Percentiles rank a stretch among this genome's conserved stretches.
Evolutionary conservation across 35 echinoderm and acorn worm genomes (phyloP).

Genomic region (Stichopus chloronotus): DNA sequence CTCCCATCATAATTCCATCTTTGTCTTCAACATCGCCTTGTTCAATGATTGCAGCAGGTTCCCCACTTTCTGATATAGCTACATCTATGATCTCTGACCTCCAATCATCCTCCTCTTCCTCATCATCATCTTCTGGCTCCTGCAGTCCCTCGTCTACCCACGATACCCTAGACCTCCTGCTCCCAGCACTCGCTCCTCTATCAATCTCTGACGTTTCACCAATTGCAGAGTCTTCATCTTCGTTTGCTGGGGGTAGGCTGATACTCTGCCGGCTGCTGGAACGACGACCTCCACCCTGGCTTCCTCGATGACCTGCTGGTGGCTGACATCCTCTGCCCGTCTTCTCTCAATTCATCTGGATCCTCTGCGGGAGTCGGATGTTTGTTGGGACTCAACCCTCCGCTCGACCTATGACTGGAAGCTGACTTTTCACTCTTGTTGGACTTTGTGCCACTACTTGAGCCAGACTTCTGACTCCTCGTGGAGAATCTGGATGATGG

Average conservation of each 20-base stretch:
- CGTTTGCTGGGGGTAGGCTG: not conserved
- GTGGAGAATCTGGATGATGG: conserved; percentile 19
- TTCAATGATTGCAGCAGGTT: not conserved
- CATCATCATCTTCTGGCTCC: not conserved
- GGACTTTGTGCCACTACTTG: not conserved
- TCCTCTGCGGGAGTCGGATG: not conserved
- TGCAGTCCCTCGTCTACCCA: not conserved
- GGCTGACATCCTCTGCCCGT: not conserved
- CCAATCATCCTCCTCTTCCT: conserved; percentile 29
- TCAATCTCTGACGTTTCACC: not conserved
- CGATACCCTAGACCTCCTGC: conserved; percentile 25
- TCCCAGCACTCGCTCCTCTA: conserved; percentile 13
- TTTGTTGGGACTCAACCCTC: not conserved
- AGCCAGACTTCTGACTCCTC: conserved; percentile 21
- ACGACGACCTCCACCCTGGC: not conserved
- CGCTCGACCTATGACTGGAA: not conserved
- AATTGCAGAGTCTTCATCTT: not conserved
- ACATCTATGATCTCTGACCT: conserved; percentile 28
- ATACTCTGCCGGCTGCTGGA: not conserved
- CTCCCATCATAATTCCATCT: not conserved
- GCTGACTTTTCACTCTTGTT: not conserved
- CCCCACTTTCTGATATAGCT: conserved; percentile 13
- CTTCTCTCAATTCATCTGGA: not conserved
- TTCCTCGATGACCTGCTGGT: not conserved
- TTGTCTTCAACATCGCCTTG: not conserved